Evolutionary conservation across 2,113 vertebrate species (phyloP), one percentile per base, ranked within the genome.

Genomic region (Boulengeromyrus knoepffleri): DNA sequence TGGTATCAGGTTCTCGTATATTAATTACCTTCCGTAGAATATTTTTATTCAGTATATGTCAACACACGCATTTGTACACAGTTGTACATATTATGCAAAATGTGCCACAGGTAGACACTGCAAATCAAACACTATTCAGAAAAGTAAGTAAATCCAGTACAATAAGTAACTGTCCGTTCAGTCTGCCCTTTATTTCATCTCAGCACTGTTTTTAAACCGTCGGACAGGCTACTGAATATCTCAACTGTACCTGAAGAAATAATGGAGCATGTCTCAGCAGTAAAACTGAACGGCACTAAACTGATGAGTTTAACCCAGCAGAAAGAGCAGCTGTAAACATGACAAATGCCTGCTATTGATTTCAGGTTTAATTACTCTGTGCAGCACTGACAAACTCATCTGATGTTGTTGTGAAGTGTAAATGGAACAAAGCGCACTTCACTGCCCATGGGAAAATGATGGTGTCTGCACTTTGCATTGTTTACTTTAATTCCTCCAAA

Each of bases 331-430:
- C 98, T 98, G 97, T 99, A 99, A 99, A 99, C 99, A 99, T 99
- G 99, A 99, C 98, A 99, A 99, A 99, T 99, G 99, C 97, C 97
- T 97, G 97, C 98, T 99, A 99, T 99, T 99, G 99, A 99, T 99
- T 99, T 99, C 97, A 99, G 97, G 97, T 99, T 99, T 99, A 99
- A 99, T 99, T 99, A 99, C 99, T 98, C 97, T 97, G 97, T 98
- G 98, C 97, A 95, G 97, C 97, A 97, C 98, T 99, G 97, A 99
- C 98, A 99, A 99, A 97, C 97, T 97, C 97, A 98, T 99, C 97
- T 98, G 98, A 99, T 97, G 98, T 97, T 97, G 97, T 98, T 97
- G 97, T 97, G 97, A 98, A 98, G 97, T 99, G 97, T 99, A 99
- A 99, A 99, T 97, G 97, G 98, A 97, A 98, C 98, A 98, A 97